Conservation (phyloP, 2,888 invertebrate genomes). For the Peribatodes rhomboidaria region DNA sequence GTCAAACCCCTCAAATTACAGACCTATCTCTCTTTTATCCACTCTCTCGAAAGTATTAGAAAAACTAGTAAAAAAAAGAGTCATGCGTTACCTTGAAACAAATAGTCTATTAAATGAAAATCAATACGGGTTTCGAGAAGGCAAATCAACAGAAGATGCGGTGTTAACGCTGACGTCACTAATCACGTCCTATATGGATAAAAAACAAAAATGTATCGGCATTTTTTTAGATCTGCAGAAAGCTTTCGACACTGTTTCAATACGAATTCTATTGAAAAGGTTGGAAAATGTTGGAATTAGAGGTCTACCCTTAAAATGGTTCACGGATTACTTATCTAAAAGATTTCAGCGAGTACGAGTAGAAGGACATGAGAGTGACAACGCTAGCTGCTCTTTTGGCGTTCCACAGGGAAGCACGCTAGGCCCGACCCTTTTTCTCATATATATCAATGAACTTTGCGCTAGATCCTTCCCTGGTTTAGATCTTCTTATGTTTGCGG, state of each 20-base stretch:
- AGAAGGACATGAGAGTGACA: background rate
- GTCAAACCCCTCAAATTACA: background rate
- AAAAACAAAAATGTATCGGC: background rate
- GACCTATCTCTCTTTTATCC: background rate
- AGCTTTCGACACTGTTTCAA: background rate
- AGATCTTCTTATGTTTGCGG: conserved; percentile 10
- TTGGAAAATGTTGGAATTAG: background rate
- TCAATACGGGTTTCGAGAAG: background rate
- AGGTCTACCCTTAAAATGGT: background rate
- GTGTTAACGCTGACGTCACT: background rate
- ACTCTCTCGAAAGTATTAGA: background rate
- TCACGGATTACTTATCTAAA: background rate
- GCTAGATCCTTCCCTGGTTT: background rate
- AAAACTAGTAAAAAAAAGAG: background rate
- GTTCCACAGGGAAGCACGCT: conserved; percentile 9
- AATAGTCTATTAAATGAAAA: background rate
- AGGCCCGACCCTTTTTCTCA: conserved; percentile 4
- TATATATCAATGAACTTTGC: conserved; percentile 6
- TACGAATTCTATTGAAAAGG: background rate
- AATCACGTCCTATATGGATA: background rate
- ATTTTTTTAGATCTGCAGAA: background rate
- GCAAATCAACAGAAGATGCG: background rate
- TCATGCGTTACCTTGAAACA: background rate
- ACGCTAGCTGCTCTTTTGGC: background rate
- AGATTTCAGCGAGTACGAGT: background rate